These are phyloP conservation scores for Heliconius erato DNA, from an alignment of 2,888 invertebrate species.

Conservation along the genomic window DNA sequence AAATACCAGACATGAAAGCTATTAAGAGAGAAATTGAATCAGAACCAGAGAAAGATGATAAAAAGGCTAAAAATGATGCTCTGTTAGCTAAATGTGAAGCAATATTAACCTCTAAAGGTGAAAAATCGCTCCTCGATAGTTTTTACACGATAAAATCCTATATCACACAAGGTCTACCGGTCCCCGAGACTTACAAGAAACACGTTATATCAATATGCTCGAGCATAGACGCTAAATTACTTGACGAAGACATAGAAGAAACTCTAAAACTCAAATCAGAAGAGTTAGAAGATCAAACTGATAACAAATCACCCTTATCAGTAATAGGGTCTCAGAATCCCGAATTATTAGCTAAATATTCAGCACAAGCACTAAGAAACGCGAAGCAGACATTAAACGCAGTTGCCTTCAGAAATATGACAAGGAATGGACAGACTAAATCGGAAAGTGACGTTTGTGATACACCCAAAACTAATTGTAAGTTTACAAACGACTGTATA, in stretches of 20 bases:
- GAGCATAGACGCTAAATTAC: constrained; percentile 71
- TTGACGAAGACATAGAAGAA: constrained; percentile 73
- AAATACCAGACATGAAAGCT: constrained; percentile 55
- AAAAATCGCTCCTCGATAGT: constrained; percentile 73
- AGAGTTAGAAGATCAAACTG: constrained; percentile 50
- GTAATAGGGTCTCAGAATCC: constrained; percentile 67
- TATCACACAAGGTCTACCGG: constrained; percentile 73
- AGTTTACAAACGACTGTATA: constrained; percentile 77
- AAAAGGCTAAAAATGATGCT: constrained; percentile 67
- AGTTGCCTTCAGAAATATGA: constrained; percentile 74
- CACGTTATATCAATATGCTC: constrained; percentile 78
- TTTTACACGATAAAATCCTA: constrained; percentile 79
- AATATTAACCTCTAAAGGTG: constrained; percentile 73
- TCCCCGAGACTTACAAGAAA: constrained; percentile 77
- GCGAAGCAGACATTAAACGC: constrained; percentile 78
- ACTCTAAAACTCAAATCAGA: constrained; percentile 57
- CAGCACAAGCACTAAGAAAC: constrained; percentile 74
- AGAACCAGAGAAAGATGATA: constrained; percentile 53
- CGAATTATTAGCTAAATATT: constrained; percentile 75
- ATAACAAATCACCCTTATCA: constrained; percentile 55
- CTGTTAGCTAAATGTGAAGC: constrained; percentile 76
- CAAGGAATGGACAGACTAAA: constrained; percentile 71
- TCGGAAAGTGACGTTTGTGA: constrained; percentile 77
- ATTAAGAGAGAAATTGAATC: constrained; percentile 57
- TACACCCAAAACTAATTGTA: constrained; percentile 74